A percentile compares a stretch with the other conserved stretches of the same genome.
Evolutionary conservation across 2,113 vertebrate species (phyloP).

Genomic region (Candoia aspera): DNA sequence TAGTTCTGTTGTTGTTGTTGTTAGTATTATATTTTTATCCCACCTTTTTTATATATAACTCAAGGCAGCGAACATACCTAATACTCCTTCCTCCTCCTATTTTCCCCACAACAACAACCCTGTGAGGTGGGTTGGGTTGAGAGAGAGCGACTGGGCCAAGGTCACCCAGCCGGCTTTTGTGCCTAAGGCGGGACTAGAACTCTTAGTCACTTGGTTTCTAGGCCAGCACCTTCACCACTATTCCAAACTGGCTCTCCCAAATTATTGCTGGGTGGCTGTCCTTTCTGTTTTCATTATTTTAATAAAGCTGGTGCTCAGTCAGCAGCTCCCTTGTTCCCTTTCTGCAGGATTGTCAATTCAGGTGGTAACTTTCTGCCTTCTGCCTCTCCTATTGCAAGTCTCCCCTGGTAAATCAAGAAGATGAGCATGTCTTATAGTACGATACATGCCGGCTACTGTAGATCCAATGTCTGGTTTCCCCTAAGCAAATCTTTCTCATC

Average conservation of each 20-base stretch:
- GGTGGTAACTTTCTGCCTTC: not conserved
- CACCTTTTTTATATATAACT: not conserved
- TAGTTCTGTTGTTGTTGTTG: too few species aligned
- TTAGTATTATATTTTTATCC: not conserved
- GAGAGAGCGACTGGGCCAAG: not conserved
- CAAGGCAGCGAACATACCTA: not conserved
- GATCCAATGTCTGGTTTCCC: too few species aligned
- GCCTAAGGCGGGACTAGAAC: not conserved
- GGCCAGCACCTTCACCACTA: not conserved
- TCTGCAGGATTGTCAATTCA: not conserved
- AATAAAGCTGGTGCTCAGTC: slow-evolving; percentile 21
- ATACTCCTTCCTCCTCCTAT: not conserved
- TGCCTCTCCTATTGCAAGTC: not conserved
- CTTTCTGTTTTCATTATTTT: not conserved
- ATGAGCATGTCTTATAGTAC: not conserved
- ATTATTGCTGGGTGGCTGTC: slow-evolving; percentile 14
- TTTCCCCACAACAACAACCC: not conserved
- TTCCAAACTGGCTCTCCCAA: not conserved
- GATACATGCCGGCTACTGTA: too few species aligned
- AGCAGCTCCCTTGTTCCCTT: not conserved
- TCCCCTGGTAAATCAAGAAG: not conserved
- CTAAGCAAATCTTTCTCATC: not conserved
- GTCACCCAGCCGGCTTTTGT: not conserved
- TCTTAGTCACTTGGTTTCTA: not conserved
- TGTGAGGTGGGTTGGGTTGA: not conserved